Base-by-base conservation (phyloP, 2,113 vertebrate genomes). In the Myxocyprinus asiaticus region DNA sequence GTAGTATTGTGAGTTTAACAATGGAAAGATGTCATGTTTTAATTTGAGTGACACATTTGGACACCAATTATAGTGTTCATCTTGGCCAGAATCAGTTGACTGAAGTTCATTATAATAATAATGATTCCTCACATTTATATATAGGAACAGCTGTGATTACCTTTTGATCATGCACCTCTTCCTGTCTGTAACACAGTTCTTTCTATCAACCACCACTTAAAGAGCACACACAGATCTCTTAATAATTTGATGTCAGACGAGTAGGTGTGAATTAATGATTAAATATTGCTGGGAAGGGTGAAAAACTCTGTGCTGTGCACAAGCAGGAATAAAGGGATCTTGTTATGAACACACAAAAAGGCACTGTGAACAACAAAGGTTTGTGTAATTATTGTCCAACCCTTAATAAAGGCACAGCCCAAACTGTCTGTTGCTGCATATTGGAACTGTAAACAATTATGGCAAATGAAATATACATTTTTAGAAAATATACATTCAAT, bases 81-180 rank as follows among this genome's bases (percentile, higher is more conserved):
- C 64, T 44, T 10, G n/a, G 61, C 22, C 14, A 14, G 12, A 69
- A 43, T 55, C 62, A 55, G 55, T 51, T 9, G 4, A 11, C 22
- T 7, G 66, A 59, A 33, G 53, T 73, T 78, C 48, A 79, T 79
- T 82, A 82, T 75, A 81, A 33, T 33, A 33, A 33, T 33, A 33
- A 33, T 33, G 22, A 3, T 33, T 33, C 22, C 22, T 33, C 3
- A 33, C 22, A 33, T 33, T 33, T 33, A 33, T 33, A 33, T 33
- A 48, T 17, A 11, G 48, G 42, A n/a, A 67, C 63, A 61, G 53
- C 63, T 51, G 45, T 58, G 51, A 75, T 79, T 69, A 50, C 47
- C 70, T 64, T 69, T 33, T 79, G 65, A 79, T 69, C 56, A 55
- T 78, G n/a, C 12, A 43, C 50, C 68, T 71, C 61, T 66, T 67